Evolutionary conservation across 2,888 invertebrate genomes (phyloP).

Genomic region (Kryphioiulus occultus): DNA sequence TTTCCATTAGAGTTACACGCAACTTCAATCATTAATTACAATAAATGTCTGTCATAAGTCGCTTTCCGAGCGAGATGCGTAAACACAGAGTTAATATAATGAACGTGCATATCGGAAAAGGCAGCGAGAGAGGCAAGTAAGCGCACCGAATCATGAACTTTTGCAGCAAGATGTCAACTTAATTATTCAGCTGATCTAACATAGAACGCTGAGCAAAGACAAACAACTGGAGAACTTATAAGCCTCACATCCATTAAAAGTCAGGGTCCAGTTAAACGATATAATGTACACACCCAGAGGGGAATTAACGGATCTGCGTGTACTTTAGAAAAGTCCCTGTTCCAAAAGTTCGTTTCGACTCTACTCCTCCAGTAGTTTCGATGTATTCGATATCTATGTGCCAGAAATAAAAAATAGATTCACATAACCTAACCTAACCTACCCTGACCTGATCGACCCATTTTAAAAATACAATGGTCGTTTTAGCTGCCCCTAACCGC

Average conservation of each 20-base stretch:
- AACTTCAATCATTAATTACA: constrained; percentile 40
- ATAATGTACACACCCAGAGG: neutral
- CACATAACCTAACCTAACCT: too few species aligned
- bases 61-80: constrained; percentile 14
- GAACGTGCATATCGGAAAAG: constrained; percentile 3
- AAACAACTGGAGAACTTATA: constrained; percentile 9
- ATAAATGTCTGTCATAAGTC: constrained; percentile 39
- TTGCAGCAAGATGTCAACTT: constrained; percentile 36
- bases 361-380: too few species aligned
- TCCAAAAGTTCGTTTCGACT: too few species aligned
- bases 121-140: neutral
- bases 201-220: neutral
- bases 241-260: neutral
- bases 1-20: constrained; percentile 36
- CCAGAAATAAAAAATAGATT: too few species aligned
- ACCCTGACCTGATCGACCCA: too few species aligned
- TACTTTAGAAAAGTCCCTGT: too few species aligned
- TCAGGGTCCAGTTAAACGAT: neutral
- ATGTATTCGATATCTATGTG: too few species aligned
- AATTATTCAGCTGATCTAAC: constrained; percentile 37
- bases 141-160: constrained; percentile 33
- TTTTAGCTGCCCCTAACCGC: too few species aligned
- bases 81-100: neutral
- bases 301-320: too few species aligned
- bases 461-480: too few species aligned